phyloP scores from a whole-genome alignment of 2,113 vertebrate species.

The Rhynchomys soricoides region DNA sequence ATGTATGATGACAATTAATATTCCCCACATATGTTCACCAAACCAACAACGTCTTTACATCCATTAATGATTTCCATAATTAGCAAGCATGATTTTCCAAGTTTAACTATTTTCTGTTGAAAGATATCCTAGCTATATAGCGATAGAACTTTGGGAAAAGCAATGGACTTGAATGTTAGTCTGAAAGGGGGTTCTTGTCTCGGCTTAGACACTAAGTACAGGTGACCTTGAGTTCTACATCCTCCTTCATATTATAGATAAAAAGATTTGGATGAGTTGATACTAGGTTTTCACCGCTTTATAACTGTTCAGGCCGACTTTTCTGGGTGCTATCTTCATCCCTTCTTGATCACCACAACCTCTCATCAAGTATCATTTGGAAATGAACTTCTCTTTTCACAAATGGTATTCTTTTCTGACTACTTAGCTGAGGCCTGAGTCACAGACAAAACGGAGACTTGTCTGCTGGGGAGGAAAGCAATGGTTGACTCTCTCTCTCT shows the following conservation, averaged over 20 bases:
- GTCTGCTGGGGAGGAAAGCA: neutral
- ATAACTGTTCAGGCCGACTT: neutral
- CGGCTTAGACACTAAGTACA: neutral
- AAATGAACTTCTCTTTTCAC: constrained; percentile 62
- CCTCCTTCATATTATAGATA: neutral
- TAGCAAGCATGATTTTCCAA: constrained; percentile 39
- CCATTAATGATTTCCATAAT: constrained; percentile 67
- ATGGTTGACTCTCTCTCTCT: neutral
- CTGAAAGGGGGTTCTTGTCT: neutral
- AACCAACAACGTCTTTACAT: constrained; percentile 32
- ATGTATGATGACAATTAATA: constrained; percentile 59
- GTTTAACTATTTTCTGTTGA: constrained; percentile 33
- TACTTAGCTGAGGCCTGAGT: neutral
- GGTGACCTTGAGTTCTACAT: constrained; percentile 42
- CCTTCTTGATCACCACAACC: constrained; percentile 26
- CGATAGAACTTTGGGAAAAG: neutral
- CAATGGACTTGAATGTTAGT: rapidly evolving
- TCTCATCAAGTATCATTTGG: constrained; percentile 28
- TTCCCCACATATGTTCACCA: constrained; percentile 53
- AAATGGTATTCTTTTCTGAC: constrained; percentile 11
- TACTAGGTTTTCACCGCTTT: neutral
- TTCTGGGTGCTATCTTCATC: constrained; percentile 43
- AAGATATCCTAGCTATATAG: neutral
- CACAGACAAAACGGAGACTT: neutral
- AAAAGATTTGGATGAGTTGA: neutral